Evolutionary conservation across 2,797 vertebrate species (phyloP), one percentile per base, ranked within the genome.

Genomic region (Graptemys geographica): DNA sequence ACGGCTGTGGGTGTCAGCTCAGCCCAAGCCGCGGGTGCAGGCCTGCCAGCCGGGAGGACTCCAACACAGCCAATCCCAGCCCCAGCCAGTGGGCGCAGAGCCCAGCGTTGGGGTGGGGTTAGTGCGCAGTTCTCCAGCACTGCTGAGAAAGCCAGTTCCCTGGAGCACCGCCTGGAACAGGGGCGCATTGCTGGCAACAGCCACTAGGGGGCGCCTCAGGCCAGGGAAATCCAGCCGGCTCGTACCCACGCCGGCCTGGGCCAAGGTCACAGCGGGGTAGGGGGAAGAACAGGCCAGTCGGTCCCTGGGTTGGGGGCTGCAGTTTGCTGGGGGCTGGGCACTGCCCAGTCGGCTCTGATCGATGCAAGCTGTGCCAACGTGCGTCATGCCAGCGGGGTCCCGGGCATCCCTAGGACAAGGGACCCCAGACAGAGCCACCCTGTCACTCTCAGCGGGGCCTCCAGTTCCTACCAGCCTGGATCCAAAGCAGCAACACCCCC

Each of bases 71-170:
- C n/a, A 37, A 5, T 18, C 33, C 31, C 33, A 18, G 62, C 8
- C 62, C 62, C 55, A 25, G 18, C 59, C 10, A 59, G 56, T 27
- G 0, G 33, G 62, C 62, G 16, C 62, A 9, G 65, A 37, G 18
- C n/a, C 19, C 1, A 10, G 19, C 33, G 19, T 3, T 21, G n/a
- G 9, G 9, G 5, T 3, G n/a, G n/a, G 19, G 65, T 37, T 10
- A 37, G 5, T 10, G 18, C 16, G 4, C 15, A 9, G 37, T 5
- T 37, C 65, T 37, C n/a, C n/a, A 3, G 18, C n/a, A 5, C 18
- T 2, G 65, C 65, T 12, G 10, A 33, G 57, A 11, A 33, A 65
- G 62, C 8, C 8, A 8, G 62, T n/a, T n/a, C 31, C 33, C 18
- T 59, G 59, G 8, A 19, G 15, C 59, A 31, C 13, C 1, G 2